Evolutionary conservation across 2,888 invertebrate genomes (phyloP).

Genomic region (Drosophila villosipedis): DNA sequence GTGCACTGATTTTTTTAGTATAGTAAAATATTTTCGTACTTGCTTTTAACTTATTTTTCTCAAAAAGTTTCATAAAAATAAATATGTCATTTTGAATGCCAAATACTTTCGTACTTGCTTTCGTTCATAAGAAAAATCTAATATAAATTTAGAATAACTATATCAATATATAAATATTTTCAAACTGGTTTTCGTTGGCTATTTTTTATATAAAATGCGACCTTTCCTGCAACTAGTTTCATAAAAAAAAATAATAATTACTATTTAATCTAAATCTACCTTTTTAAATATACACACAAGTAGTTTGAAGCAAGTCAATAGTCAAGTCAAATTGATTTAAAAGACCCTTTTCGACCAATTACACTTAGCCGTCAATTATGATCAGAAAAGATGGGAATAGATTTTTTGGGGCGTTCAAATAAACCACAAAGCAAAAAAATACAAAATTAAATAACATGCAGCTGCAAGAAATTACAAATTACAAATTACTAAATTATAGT

Average conservation of each 20-base stretch:
- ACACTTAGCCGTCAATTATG: conserved; percentile 64
- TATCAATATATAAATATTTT: too few species aligned
- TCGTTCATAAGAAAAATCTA: rapidly evolving
- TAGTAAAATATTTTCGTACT: background rate
- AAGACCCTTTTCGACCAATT: conserved; percentile 18
- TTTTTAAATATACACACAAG: background rate
- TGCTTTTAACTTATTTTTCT: background rate
- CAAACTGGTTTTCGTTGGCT: too few species aligned
- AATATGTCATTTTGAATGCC: background rate
- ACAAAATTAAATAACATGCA: conserved; percentile 11
- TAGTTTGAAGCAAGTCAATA: background rate
- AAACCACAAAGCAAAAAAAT: background rate
- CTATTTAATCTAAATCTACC: background rate
- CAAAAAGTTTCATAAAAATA: background rate
- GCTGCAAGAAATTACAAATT: conserved; percentile 27
- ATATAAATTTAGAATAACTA: background rate
- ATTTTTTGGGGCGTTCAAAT: conserved; percentile 36
- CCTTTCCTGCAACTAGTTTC: background rate
- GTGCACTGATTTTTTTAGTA: background rate
- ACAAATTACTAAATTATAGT: conserved; percentile 54
- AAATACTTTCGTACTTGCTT: background rate
- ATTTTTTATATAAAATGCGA: too few species aligned
- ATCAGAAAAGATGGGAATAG: conserved; percentile 42
- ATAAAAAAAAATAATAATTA: background rate
- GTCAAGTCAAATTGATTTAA: background rate